A percentile compares a stretch with the other conserved stretches of the same genome.
Evolutionary conservation across 2,797 vertebrate species (phyloP).

Genomic region (Rhabdomys pumilio): DNA sequence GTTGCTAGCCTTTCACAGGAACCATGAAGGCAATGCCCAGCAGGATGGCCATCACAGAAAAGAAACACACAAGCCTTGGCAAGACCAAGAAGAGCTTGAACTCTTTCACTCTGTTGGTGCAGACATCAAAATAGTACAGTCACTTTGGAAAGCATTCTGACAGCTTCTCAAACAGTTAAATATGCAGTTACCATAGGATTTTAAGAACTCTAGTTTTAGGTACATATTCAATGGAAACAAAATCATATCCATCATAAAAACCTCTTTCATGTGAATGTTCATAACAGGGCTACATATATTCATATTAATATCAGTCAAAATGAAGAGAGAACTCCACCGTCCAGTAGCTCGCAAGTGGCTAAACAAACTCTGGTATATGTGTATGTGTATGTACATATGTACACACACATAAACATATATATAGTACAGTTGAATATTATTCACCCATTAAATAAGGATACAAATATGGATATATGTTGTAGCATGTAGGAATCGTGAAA

Average conservation of each 20-base stretch:
- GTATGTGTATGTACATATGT: no score
- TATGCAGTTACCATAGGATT: background rate
- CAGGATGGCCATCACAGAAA: background rate
- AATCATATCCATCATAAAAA: background rate
- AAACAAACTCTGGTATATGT: background rate
- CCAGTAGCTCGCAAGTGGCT: background rate
- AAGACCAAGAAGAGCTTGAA: background rate
- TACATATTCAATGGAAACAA: background rate
- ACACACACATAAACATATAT: background rate
- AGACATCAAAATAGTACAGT: background rate
- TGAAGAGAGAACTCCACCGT: background rate
- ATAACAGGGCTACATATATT: background rate
- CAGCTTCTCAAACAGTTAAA: background rate
- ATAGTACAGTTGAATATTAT: constrained; percentile 3
- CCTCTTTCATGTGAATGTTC: background rate
- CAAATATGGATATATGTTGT: background rate
- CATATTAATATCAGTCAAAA: background rate
- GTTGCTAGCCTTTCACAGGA: background rate
- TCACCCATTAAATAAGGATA: background rate
- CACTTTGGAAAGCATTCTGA: constrained; percentile 12
- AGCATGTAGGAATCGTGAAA: constrained; percentile 1
- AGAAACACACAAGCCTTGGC: background rate
- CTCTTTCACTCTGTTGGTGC: background rate
- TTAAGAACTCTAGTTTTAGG: constrained; percentile 7
- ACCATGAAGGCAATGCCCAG: background rate